phyloP scores from a whole-genome alignment of 2,888 invertebrate genomes.

The Eristalis intricaria region DNA sequence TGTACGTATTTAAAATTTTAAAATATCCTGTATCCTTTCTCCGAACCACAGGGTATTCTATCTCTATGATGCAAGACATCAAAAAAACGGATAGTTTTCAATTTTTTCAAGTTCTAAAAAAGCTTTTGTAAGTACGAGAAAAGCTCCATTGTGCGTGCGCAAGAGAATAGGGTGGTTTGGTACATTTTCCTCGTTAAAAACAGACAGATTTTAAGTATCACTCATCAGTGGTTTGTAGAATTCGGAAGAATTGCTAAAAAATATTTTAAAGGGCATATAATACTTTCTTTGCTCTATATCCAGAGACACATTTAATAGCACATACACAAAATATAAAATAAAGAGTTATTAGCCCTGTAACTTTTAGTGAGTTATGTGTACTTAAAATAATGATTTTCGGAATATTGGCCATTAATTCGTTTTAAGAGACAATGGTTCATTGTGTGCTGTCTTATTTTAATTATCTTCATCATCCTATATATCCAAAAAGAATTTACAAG shows the following conservation, averaged over 20 bases:
- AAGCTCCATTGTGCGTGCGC: constrained; percentile 55
- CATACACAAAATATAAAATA: background rate
- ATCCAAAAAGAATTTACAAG: background rate
- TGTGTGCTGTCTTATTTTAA: too few relatives aligned
- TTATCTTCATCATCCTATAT: too few relatives aligned
- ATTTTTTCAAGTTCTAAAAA: background rate
- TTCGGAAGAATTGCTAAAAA: constrained; percentile 39
- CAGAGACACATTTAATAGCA: too few relatives aligned
- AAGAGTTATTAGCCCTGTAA: background rate
- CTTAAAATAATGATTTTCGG: too few relatives aligned
- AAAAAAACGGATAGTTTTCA: background rate
- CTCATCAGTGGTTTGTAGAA: constrained; percentile 38
- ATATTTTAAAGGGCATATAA: background rate
- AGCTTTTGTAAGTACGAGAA: constrained; percentile 23
- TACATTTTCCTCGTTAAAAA: constrained; percentile 55
- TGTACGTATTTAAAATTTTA: too few relatives aligned
- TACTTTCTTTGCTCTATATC: too few relatives aligned
- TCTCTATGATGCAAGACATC: too few relatives aligned
- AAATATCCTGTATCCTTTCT: too few relatives aligned
- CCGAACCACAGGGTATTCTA: too few relatives aligned
- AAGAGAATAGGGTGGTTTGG: constrained; percentile 27
- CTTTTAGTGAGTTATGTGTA: too few relatives aligned
- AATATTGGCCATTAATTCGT: too few relatives aligned
- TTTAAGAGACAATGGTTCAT: too few relatives aligned
- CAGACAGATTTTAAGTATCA: background rate